Percentiles rank a stretch among this genome's conserved stretches.
Evolutionary conservation across 1,140 invertebrate species (phyloP).

Genomic region (Eubasilissa regina): DNA sequence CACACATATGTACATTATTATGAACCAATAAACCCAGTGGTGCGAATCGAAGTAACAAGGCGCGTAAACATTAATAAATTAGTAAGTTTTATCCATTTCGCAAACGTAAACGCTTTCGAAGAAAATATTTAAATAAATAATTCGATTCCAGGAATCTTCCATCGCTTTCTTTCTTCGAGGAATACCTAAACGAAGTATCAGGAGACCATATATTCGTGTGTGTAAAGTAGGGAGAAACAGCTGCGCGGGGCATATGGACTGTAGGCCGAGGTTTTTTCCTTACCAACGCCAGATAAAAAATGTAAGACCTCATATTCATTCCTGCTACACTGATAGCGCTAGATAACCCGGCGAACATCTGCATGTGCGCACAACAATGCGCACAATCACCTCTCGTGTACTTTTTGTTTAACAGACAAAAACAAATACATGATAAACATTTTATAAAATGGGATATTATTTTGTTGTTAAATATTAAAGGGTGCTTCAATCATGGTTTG

Average conservation of each 20-base stretch:
- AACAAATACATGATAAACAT: too few relatives aligned
- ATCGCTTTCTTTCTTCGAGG: slow-evolving; percentile 19
- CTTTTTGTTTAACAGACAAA: neutral
- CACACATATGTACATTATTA: too few relatives aligned
- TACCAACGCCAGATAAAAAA: slow-evolving; percentile 33
- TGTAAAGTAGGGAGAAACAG: slow-evolving; percentile 21
- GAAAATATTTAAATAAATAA: too few relatives aligned
- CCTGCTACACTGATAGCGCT: slow-evolving; percentile 20
- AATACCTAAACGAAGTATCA: slow-evolving; percentile 6
- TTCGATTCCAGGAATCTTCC: neutral
- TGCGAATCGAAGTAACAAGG: too few relatives aligned
- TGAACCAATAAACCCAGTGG: too few relatives aligned
- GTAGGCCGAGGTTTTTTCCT: slow-evolving; percentile 28
- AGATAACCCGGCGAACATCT: slow-evolving; percentile 39
- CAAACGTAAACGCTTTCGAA: too few relatives aligned
- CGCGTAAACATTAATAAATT: too few relatives aligned
- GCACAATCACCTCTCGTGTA: slow-evolving; percentile 12
- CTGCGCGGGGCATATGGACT: slow-evolving; percentile 44
- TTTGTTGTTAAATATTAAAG: too few relatives aligned
- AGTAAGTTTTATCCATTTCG: too few relatives aligned
- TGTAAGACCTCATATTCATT: slow-evolving; percentile 38
- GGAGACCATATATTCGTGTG: neutral
- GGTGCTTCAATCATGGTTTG: too few relatives aligned
- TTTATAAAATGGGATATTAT: too few relatives aligned
- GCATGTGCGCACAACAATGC: slow-evolving; percentile 4